Evolutionary conservation across 2,113 vertebrate species (phyloP).

Genomic region (Platysternon megacephalum): DNA sequence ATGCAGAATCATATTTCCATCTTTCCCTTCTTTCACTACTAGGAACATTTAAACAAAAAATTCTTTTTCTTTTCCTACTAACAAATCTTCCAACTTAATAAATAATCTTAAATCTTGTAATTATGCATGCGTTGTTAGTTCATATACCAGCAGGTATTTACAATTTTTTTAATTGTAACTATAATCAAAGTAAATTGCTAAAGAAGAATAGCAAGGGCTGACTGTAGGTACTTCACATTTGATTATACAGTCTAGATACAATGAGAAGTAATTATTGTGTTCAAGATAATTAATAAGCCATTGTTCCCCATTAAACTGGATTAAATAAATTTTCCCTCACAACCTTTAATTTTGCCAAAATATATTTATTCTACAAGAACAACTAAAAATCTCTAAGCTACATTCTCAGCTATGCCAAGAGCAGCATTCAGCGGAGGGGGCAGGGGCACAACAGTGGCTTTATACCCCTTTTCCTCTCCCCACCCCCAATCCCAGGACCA

Average conservation of each 20-base stretch:
- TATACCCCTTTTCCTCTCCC: background rate
- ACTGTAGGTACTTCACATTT: conserved; percentile 23
- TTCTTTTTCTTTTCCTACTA: background rate
- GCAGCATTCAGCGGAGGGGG: background rate
- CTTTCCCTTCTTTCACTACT: background rate
- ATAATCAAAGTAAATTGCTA: conserved; percentile 45
- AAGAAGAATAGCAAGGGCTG: conserved; percentile 14
- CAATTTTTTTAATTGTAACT: background rate
- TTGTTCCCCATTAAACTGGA: conserved; percentile 28
- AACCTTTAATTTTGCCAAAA: conserved; percentile 24
- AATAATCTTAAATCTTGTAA: background rate
- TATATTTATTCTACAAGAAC: background rate
- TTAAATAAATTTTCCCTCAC: conserved; percentile 24
- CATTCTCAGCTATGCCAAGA: background rate
- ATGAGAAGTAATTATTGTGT: conserved; percentile 38
- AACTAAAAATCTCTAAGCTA: background rate
- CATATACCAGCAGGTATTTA: background rate
- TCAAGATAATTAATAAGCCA: conserved; percentile 44
- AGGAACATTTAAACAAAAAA: background rate
- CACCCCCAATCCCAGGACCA: background rate
- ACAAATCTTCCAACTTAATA: background rate
- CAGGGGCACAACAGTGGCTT: accelerated
- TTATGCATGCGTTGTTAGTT: background rate
- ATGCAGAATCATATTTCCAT: background rate
- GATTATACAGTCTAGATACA: conserved; percentile 26